Base-by-base conservation (phyloP, 2,113 vertebrate genomes). In the Telmatochromis sp. region DNA sequence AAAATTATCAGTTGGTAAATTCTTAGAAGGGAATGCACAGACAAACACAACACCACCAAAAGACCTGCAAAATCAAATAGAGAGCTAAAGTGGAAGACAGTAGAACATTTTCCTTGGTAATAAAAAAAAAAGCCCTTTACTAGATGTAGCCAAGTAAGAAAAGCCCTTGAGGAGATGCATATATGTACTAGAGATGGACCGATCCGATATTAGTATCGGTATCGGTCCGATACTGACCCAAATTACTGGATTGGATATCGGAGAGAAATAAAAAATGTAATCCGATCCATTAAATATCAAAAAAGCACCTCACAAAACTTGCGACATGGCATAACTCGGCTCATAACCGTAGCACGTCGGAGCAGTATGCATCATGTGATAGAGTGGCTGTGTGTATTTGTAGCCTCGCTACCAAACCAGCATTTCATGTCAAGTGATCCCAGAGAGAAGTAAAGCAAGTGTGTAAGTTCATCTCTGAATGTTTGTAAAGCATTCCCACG, bases 401-500 rank as follows among this genome's bases (percentile, higher is more conserved):
- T 0, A 21, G 51, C 51, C n/a, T 12, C 3, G 1, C 51, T 54
- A 54, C n/a, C 0, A 54, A 54, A 11, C 51, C 2, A 1, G 9
- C 9, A 6, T 54, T 54, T 54, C 51, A 6, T 21, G 9, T 54
- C 51, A 54, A 54, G n/a, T 54, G 2, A 2, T 54, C n/a, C n/a
- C 51, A 11, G 51, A 21, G n/a, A 6, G 9, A 54, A 54, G 51
- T 21, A 54, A 21, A 54, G n/a, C n/a, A 54, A 11, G 9, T 0
- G 1, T 54, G 51, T 54, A 54, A 53, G 51, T 21, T 4, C 51
- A 53, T 53, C n/a, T 54, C n/a, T 54, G 51, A 54, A 21, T 11
- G n/a, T 54, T 21, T 54, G 0, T 54, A 54, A 54, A 54, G 0
- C n/a, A 0, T 53, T 21, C 51, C 5, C 0, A 0, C 3, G 5